Evolutionary conservation across 2,797 vertebrate genomes (phyloP).

Genomic region (Typhlichthys subterraneus): DNA sequence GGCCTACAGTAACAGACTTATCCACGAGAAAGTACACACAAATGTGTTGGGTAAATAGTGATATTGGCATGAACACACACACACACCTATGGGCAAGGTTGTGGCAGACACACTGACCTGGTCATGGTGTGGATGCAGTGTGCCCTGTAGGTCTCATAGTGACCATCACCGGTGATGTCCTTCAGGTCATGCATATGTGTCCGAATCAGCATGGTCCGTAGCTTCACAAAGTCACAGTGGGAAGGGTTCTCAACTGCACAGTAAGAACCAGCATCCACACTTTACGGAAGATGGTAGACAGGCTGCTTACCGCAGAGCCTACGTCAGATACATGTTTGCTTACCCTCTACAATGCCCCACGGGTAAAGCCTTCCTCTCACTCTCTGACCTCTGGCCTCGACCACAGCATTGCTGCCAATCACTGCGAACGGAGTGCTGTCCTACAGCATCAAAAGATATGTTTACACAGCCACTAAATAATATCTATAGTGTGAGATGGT

Average conservation of each 20-base stretch:
- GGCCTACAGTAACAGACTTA: too few relatives aligned
- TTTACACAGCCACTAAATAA: too few relatives aligned
- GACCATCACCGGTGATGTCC: constrained; percentile 90
- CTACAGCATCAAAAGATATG: constrained; percentile 59
- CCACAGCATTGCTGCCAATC: constrained; percentile 95
- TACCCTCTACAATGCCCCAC: constrained; percentile 97
- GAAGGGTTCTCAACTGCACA: constrained; percentile 91
- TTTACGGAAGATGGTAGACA: too few relatives aligned
- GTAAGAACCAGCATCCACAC: constrained; percentile 10
- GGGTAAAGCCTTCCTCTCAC: constrained; percentile 93
- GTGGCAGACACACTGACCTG: constrained; percentile 66
- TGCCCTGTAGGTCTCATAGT: constrained; percentile 95
- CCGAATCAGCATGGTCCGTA: constrained; percentile 93
- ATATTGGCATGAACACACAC: too few relatives aligned
- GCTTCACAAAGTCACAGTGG: constrained; percentile 96
- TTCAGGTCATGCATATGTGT: constrained; percentile 98
- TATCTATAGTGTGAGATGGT: too few relatives aligned
- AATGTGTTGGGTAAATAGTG: too few relatives aligned
- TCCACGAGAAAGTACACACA: too few relatives aligned
- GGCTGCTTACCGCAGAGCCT: too few relatives aligned
- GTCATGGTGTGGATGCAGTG: constrained; percentile 97
- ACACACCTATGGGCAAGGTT: too few relatives aligned
- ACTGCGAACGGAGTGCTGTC: constrained; percentile 93
- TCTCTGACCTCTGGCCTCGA: constrained; percentile 91
- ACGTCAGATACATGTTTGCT: constrained; percentile 10